Conservation (phyloP, 30 jellyfish, hydroid and myxozoan genomes). For the Cassiopea andromeda region DNA sequence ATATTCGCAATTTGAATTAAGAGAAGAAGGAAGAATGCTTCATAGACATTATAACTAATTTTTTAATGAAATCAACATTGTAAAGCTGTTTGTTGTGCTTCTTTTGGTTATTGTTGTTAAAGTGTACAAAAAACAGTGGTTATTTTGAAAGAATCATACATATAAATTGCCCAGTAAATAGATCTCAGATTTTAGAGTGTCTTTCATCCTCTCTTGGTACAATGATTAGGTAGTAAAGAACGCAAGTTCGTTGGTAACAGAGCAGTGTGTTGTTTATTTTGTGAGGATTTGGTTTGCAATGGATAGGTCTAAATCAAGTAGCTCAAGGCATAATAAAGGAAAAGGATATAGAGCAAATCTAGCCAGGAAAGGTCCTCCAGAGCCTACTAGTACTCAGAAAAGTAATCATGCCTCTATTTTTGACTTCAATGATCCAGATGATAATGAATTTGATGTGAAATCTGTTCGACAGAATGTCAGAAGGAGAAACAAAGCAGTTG, state of each 20-base stretch:
- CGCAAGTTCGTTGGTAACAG: too few species aligned
- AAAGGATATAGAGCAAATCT: background rate
- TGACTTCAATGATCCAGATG: slow-evolving; percentile 51
- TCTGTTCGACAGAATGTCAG: slow-evolving; percentile 24
- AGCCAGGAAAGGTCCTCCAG: background rate
- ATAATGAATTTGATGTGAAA: slow-evolving; percentile 52
- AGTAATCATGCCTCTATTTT: background rate
- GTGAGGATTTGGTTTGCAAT: background rate
- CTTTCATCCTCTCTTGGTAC: background rate
- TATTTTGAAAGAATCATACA: background rate
- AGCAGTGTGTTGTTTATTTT: background rate
- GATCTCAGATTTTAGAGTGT: background rate
- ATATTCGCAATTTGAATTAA: background rate
- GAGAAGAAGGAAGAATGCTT: background rate
- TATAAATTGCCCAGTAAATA: background rate
- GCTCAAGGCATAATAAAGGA: background rate
- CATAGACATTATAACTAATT: background rate
- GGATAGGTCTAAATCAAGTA: background rate
- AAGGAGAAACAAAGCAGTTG: slow-evolving; percentile 5
- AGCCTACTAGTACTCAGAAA: background rate
- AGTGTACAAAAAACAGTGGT: background rate
- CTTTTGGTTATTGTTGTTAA: background rate
- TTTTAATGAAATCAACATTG: background rate
- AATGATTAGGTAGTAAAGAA: too few species aligned
- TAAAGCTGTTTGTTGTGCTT: background rate